Base-by-base conservation (phyloP, 2,888 invertebrate species). In the Phragmatobia fuliginosa region DNA sequence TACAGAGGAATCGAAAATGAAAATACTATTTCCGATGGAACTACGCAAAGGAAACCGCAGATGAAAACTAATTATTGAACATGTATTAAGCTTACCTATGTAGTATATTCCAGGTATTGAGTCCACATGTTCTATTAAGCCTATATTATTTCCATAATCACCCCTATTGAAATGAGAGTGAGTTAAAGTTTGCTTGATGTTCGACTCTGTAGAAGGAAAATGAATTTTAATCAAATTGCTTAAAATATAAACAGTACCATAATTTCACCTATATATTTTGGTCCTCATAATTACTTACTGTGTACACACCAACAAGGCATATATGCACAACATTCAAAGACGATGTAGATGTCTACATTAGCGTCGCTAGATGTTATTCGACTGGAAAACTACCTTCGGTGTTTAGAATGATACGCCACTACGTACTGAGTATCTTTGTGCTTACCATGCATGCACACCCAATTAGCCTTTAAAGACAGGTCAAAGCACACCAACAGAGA, bases 111-210 rank as follows among this genome's bases (percentile, higher is more conserved):
- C 65, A 16, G 68, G 18, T 18, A 85, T 74, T 4, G 76, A 33
- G 4, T 72, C 62, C 1, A 63, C 67, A 62, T 93, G 94, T 72
- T 90, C 85, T 65, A 93, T 79, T 6, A 94, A 71, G 7, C 93
- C 94, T 31, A 94, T 85, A 69, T 94, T 93, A 74, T 91, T 88
- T 0, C 82, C 76, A 36, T 86, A 90, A 60, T 89, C 86, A 10
- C 87, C 90, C 71, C 85, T 84, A 66, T 87, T 86, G 73, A 88
- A 94, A 59, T 86, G 86, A 1, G 91, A 87, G 78, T 93, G 92
- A 7, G 87, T 83, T 31, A 92, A 68, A 36, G 87, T 88, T 38
- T 84, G 77, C 68, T 83, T 87, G 38, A 93, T 85, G 41, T 75
- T 70, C 3, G 88, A 82, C 71, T 83, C 89, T 89, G 83, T 38